Percentiles rank a stretch among this genome's conserved stretches.
phyloP scores from a whole-genome alignment of 2,113 vertebrate genomes.

The Climacteris rufus region DNA sequence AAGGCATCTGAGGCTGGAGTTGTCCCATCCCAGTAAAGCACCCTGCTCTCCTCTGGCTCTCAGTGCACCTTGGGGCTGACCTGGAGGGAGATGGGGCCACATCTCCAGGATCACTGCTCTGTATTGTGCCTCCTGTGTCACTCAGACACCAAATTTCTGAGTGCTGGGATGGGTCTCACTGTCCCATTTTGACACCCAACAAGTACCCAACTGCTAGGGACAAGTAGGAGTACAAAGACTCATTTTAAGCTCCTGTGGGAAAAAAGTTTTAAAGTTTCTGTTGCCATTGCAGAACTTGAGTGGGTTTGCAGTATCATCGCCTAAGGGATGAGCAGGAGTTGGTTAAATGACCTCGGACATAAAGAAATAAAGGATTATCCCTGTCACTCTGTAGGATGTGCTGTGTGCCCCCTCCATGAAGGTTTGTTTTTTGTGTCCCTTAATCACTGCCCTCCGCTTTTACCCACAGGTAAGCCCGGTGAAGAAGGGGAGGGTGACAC shows the following conservation, averaged over 20 bases:
- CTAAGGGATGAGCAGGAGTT: background rate
- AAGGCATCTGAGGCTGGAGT: background rate
- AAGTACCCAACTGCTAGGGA: background rate
- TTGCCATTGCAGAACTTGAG: background rate
- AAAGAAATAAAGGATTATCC: background rate
- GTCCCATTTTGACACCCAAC: background rate
- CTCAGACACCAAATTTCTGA: background rate
- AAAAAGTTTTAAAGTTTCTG: background rate
- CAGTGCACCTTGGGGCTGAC: background rate
- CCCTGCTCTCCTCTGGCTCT: background rate
- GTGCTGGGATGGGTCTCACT: background rate
- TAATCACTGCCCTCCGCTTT: background rate
- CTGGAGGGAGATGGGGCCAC: background rate
- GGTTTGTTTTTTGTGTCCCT: background rate
- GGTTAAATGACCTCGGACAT: background rate
- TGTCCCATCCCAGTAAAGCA: background rate
- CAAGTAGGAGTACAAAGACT: background rate
- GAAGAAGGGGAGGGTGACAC: background rate
- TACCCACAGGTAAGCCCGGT: fast-evolving
- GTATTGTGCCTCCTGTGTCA: fast-evolving
- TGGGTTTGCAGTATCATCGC: fast-evolving
- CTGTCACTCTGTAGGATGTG: background rate
- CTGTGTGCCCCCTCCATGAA: background rate
- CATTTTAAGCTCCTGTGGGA: background rate
- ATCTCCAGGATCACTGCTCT: fast-evolving